phyloP scores from a whole-genome alignment of 2,113 vertebrate species.

The Albula glossodonta region DNA sequence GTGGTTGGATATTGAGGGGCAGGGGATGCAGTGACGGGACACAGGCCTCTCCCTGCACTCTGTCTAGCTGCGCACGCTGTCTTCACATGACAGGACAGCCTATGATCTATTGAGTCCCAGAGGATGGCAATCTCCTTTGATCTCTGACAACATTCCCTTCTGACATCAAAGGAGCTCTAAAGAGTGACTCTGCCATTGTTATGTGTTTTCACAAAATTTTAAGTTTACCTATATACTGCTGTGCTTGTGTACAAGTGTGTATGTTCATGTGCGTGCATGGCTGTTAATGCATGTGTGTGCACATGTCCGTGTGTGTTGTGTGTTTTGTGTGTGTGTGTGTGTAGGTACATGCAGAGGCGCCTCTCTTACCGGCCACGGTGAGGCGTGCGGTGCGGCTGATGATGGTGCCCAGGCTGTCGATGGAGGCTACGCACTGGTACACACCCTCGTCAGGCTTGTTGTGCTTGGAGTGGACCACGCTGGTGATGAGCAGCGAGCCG shows the following conservation, averaged over 20 bases:
- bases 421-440: conserved; percentile 93
- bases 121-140: background rate
- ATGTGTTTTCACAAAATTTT: background rate
- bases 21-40: background rate
- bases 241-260: background rate
- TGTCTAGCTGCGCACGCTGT: background rate
- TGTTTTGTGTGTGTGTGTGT: background rate
- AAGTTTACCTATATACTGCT: background rate
- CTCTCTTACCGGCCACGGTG: conserved; percentile 20
- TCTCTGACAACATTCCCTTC: background rate
- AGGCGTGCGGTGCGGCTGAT: conserved; percentile 89
- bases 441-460: conserved; percentile 94
- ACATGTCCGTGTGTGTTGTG: background rate
- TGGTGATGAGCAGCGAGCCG: conserved; percentile 75
- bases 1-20: background rate
- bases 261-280: background rate
- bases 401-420: conserved; percentile 91
- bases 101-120: background rate
- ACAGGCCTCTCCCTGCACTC: background rate
- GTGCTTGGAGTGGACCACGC: conserved; percentile 86
- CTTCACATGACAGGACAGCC: background rate
- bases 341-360: background rate
- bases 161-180: background rate
- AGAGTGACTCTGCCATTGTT: background rate
- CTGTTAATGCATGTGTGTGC: background rate